Conservation (phyloP, 2,888 invertebrate genomes). For the Hydroisotoma schaefferi region DNA sequence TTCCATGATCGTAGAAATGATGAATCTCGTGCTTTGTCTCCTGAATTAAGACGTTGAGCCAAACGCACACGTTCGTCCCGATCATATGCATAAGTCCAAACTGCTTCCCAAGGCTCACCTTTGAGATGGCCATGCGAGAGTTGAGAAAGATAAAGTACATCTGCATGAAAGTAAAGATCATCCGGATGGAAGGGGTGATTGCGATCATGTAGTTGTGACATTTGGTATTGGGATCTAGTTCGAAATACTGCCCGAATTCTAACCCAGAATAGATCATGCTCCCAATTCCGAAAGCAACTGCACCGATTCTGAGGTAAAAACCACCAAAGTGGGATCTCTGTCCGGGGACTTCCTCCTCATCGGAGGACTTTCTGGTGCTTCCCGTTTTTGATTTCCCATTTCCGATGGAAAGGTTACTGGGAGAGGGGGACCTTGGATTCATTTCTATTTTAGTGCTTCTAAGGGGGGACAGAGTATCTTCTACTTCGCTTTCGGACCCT, state of each 20-base stretch:
- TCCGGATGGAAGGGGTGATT: conserved; percentile 82
- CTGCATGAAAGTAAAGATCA: conserved; percentile 95
- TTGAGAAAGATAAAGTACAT: conserved; percentile 98
- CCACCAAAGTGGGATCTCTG: conserved; percentile 56
- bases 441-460: neutral
- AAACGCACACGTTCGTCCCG: conserved; percentile 56
- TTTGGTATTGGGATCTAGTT: conserved; percentile 80
- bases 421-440: neutral
- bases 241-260: conserved; percentile 92
- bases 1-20: conserved; percentile 49
- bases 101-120: conserved; percentile 52
- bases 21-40: conserved; percentile 55
- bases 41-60: conserved; percentile 55
- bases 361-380: neutral
- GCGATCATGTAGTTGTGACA: conserved; percentile 88
- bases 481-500: conserved; percentile 23
- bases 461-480: conserved; percentile 28
- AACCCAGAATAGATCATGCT: conserved; percentile 95
- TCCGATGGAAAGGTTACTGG: neutral
- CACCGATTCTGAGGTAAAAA: conserved; percentile 46
- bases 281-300: conserved; percentile 61
- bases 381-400: neutral
- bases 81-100: conserved; percentile 61
- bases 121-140: conserved; percentile 48
- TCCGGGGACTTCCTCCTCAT: neutral